Base-by-base conservation (phyloP, 1,140 invertebrate genomes). In the Branchinecta lynchi region DNA sequence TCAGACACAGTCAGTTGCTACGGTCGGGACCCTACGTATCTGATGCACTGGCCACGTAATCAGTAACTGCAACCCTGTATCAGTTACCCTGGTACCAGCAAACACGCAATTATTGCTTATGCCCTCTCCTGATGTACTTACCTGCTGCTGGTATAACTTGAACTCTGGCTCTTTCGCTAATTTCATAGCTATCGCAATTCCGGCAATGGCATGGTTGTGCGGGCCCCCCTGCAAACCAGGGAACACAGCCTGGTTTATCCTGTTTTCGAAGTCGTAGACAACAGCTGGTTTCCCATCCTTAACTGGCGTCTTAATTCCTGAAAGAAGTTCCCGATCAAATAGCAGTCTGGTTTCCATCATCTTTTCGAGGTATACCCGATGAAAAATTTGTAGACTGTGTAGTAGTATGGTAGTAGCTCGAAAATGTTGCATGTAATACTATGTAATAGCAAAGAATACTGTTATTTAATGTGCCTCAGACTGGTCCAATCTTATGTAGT, bases 211-310 rank as follows among this genome's bases (percentile, higher is more conserved):
- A 78, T 97, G 87, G 77, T 97, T 96, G 76, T 97, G 94, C 0
- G 94, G 94, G 0, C 94, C 94, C 65, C 95, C 93, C 79, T 92
- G 89, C 32, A 97, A 81, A 0, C 90, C 89, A 0, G 94, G 95
- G 77, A 98, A 98, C 2, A 98, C 93, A 3, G 94, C 90, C 74
- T 89, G 85, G 79, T 97, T 95, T 73, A 98, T 93, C 77, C 84
- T 88, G 71, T 80, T 82, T 78, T 94, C 93, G 44, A 93, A 79
- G 76, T 97, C 91, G 75, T 95, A 96, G 82, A 88, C 81, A 7
- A 77, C 76, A 15, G 90, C 82, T 73, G 87, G 85, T 12, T 89
- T 84, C 0, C 92, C 92, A 75, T 88, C 87, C 70, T 89, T 83
- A 71, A 84, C 85, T 3, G 86, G 81, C 45, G 84, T 81, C 73